These are phyloP conservation scores for Ptychoptera albimana DNA, from an alignment of 2,888 invertebrate species.

Conservation along the genomic window DNA sequence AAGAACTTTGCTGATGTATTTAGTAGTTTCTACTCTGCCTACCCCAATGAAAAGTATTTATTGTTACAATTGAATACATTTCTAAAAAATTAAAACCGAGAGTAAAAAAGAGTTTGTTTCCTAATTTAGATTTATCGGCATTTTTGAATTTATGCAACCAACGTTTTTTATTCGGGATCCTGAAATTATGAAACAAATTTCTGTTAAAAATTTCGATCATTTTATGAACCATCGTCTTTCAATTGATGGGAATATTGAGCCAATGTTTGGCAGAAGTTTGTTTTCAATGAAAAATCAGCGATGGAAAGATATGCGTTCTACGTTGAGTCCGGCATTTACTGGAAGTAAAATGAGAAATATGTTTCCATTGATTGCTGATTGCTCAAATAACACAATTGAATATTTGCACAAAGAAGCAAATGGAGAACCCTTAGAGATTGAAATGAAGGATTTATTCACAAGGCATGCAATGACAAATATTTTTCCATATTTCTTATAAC, in stretches of 20 bases:
- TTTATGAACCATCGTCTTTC: slow-evolving; percentile 29
- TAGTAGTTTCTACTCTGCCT: background rate
- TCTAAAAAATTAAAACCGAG: no score
- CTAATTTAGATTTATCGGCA: slow-evolving; percentile 9
- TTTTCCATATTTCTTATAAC: no score
- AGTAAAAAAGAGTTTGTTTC: no score
- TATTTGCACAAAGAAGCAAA: background rate
- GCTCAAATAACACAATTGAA: slow-evolving; percentile 7
- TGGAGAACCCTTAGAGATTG: slow-evolving; percentile 14
- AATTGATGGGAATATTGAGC: slow-evolving; percentile 28
- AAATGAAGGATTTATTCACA: slow-evolving; percentile 31
- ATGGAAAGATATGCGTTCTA: slow-evolving; percentile 28
- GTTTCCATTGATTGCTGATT: slow-evolving; percentile 20
- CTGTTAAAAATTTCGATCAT: slow-evolving; percentile 25
- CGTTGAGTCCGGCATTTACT: slow-evolving; percentile 35
- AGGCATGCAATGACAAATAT: no score
- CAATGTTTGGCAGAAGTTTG: slow-evolving; percentile 25
- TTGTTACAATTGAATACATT: no score
- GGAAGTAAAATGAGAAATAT: slow-evolving; percentile 36
- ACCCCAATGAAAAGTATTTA: slow-evolving; percentile 1
- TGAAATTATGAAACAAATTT: slow-evolving; percentile 24
- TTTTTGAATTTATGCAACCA: slow-evolving; percentile 12
- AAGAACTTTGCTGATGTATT: background rate
- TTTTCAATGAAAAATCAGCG: slow-evolving; percentile 18
- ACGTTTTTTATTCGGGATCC: slow-evolving; percentile 15